Evolutionary conservation across 2,113 vertebrate genomes (phyloP).

Genomic region (Nestor notabilis): DNA sequence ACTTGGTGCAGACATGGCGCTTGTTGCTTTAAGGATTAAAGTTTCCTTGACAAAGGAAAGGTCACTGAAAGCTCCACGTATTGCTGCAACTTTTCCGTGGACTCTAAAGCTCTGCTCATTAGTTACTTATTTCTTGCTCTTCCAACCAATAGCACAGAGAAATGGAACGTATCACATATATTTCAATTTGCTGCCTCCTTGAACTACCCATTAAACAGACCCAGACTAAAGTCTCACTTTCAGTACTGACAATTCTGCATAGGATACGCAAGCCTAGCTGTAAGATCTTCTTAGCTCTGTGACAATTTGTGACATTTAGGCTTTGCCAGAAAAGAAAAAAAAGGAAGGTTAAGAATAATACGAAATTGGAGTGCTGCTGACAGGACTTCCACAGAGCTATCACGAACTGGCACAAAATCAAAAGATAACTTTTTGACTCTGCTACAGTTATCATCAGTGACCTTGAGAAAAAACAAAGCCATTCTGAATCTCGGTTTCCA

Average conservation of each 20-base stretch:
- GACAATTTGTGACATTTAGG: neutral
- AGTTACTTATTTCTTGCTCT: neutral
- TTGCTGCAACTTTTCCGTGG: neutral
- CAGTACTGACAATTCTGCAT: neutral
- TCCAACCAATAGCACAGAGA: neutral
- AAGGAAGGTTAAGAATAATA: neutral
- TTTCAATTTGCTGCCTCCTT: neutral
- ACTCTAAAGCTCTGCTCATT: neutral
- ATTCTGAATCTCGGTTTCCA: neutral
- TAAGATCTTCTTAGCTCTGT: neutral
- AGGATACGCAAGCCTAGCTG: neutral
- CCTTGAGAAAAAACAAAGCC: neutral
- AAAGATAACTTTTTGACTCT: neutral
- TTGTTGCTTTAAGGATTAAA: neutral
- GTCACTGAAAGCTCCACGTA: neutral
- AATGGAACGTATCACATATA: neutral
- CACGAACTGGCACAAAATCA: neutral
- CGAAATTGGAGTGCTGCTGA: neutral
- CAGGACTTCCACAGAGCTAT: neutral
- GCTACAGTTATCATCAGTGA: neutral
- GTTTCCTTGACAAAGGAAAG: neutral
- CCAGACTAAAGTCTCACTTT: neutral
- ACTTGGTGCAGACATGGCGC: rapidly evolving
- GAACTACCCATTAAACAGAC: neutral
- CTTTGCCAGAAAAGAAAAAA: neutral